Percentiles rank a stretch among this genome's conserved stretches.
Conservation (phyloP, 2,888 invertebrate species). For the Meteorus cinctellus region DNA sequence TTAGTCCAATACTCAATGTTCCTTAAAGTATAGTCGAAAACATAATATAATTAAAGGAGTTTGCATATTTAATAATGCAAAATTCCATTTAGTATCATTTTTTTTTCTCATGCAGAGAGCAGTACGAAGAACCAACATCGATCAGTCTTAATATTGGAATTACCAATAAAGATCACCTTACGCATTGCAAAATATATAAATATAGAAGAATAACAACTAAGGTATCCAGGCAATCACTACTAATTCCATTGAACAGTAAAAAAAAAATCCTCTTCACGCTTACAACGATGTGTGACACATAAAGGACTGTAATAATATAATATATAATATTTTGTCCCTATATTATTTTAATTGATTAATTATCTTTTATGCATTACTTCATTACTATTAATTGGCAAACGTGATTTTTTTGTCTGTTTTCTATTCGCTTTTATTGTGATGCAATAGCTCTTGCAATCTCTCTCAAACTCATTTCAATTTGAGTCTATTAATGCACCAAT, state of each 20-base stretch:
- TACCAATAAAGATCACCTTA: conserved; percentile 70
- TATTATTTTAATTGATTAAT: conserved; percentile 63
- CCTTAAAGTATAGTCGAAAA: conserved; percentile 33
- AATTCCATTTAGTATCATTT: conserved; percentile 27
- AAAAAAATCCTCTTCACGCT: conserved; percentile 60
- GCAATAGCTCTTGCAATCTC: not conserved
- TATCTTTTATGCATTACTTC: conserved; percentile 60
- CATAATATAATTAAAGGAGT: conserved; percentile 15
- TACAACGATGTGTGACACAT: conserved; percentile 64
- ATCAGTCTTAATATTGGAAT: conserved; percentile 72
- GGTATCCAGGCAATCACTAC: conserved; percentile 49
- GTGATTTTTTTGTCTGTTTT: conserved; percentile 52
- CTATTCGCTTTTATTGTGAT: conserved; percentile 41
- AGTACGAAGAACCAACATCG: conserved; percentile 72
- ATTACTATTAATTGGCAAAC: conserved; percentile 69
- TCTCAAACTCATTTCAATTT: conserved; percentile 44
- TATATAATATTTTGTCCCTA: conserved; percentile 57
- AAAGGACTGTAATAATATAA: conserved; percentile 62
- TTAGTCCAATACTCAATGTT: conserved; percentile 26
- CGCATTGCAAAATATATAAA: conserved; percentile 70
- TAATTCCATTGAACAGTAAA: conserved; percentile 55
- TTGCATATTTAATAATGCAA: conserved; percentile 23
- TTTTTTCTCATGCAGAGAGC: conserved; percentile 54
- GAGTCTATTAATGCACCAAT: conserved; percentile 60
- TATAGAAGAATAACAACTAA: conserved; percentile 70